Base-by-base conservation (phyloP, 2,797 vertebrate species). In the Geotrypetes seraphini region DNA sequence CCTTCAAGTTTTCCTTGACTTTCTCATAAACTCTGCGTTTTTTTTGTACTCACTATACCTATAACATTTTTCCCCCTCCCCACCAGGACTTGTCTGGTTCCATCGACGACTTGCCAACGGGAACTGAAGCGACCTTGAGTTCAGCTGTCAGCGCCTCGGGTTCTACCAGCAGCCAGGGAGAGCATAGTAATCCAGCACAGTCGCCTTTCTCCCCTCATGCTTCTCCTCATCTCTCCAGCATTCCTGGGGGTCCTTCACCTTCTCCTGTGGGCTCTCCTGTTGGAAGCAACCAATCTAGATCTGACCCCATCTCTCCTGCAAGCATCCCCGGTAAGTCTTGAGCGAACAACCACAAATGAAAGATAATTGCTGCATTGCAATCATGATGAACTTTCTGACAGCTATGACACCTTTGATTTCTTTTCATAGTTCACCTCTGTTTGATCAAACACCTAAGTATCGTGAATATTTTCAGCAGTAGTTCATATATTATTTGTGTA, bases 31-130 rank as follows among this genome's bases (percentile, higher is more conserved):
- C n/a, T n/a, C n/a, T n/a, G n/a, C n/a, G n/a, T n/a, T n/a, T n/a
- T n/a, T n/a, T n/a, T n/a, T n/a, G n/a, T n/a, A n/a, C n/a, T n/a
- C n/a, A n/a, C n/a, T n/a, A n/a, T n/a, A n/a, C n/a, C n/a, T n/a
- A n/a, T n/a, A n/a, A 5, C 0, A 12, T 10, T 35, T 27, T 18
- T 32, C 36, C 33, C 26, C 15, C 2, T 27, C 28, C 53, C 43
- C 58, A 71, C 41, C 73, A 96, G 92, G 92, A 96, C 73, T 81
- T 96, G 62, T 96, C 92, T 42, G 91, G 92, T 68, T 91, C 92
- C 28, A 96, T 96, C 41, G 92, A 96, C 3, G 92, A 96, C 75
- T 86, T 96, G 63, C 91, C 92, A 49, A 95, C 91, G 3, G 92
- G 91, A 69, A 92, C 90, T 0, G 92, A 96, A 75, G 88, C 85